These are phyloP conservation scores for Petrocephalus schoutedeni DNA, from an alignment of 2,797 vertebrate species.

Conservation along the genomic window DNA sequence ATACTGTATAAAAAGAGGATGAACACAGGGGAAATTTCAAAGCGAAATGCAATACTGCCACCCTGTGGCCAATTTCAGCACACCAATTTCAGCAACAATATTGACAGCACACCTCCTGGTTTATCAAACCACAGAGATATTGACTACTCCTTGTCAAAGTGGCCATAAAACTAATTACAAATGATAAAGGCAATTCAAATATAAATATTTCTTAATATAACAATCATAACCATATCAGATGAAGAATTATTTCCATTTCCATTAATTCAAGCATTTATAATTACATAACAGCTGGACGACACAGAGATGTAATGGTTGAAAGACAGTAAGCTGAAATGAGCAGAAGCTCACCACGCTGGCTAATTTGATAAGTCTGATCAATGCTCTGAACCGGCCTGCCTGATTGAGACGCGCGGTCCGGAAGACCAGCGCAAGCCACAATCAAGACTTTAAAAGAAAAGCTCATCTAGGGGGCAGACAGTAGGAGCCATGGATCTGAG, in stretches of 20 bases:
- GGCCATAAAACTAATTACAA: neutral
- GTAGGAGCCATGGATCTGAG: neutral
- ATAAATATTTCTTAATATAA: neutral
- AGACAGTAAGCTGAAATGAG: neutral
- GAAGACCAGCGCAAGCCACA: neutral
- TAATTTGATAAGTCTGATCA: neutral
- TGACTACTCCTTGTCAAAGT: neutral
- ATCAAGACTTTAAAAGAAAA: neutral
- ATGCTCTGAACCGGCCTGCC: neutral
- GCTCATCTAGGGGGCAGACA: neutral
- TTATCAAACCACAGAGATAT: neutral
- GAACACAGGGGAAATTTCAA: neutral
- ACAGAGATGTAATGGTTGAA: neutral
- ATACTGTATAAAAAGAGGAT: neutral
- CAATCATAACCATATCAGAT: neutral
- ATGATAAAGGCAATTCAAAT: neutral
- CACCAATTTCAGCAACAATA: too few relatives aligned
- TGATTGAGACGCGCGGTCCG: neutral
- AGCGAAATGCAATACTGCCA: neutral
- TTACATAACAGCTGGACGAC: neutral
- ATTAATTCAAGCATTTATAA: neutral
- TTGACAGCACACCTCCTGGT: neutral
- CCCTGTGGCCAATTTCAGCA: constrained; percentile 1
- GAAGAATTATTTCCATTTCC: neutral
- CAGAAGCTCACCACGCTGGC: neutral